These are phyloP conservation scores for Campopleginae sp. DNA, from an alignment of 2,888 invertebrate genomes.

Conservation along the genomic window DNA sequence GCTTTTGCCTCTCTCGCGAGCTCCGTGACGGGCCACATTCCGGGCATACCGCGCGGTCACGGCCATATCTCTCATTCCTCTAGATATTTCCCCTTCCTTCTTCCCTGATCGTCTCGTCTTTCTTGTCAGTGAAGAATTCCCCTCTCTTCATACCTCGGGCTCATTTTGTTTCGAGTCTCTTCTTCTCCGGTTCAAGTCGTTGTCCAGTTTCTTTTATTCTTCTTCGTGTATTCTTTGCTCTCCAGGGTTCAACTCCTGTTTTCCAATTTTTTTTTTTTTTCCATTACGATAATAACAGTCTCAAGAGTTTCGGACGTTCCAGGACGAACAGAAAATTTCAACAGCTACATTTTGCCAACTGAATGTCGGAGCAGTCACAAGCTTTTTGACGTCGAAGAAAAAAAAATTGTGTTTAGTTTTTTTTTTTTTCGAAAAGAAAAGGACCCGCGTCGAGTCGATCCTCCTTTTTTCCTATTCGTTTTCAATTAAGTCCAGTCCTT, in stretches of 20 bases:
- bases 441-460: conserved; percentile 10
- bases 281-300: conserved; percentile 2
- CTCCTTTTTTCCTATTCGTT: conserved; percentile 47
- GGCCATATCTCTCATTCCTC: conserved; percentile 83
- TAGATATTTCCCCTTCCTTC: conserved; percentile 74
- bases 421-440: conserved; percentile 36
- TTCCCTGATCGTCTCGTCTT: conserved; percentile 44
- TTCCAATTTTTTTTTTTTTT: conserved; percentile 32
- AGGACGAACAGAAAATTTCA: not conserved
- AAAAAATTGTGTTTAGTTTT: not conserved
- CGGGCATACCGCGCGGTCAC: conserved; percentile 82
- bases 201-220: conserved; percentile 43
- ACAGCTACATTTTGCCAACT: not conserved
- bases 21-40: conserved; percentile 83
- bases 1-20: conserved; percentile 73
- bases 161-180: conserved; percentile 47
- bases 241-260: conserved; percentile 24
- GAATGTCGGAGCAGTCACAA: not conserved
- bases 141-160: conserved; percentile 37
- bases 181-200: conserved; percentile 38
- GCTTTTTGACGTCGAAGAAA: not conserved
- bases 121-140: conserved; percentile 58
- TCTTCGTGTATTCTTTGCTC: conserved; percentile 37
- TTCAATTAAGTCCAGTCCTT: conserved; percentile 67
- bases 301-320: not conserved